Evolutionary conservation across 2,888 invertebrate genomes (phyloP).

Genomic region (Urechis unicinctus): DNA sequence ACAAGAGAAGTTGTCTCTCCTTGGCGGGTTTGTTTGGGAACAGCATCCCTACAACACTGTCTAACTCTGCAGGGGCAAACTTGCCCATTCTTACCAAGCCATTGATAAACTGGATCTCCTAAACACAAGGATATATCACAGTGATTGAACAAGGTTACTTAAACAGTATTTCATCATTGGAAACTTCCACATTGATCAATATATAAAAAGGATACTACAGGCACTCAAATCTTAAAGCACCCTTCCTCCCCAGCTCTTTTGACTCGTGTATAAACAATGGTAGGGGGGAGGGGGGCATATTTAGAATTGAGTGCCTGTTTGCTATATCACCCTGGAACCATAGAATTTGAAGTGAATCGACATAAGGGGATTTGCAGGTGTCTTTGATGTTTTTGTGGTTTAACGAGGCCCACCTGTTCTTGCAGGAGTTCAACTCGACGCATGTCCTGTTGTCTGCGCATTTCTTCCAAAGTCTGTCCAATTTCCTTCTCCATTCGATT

Average conservation of each 20-base stretch:
- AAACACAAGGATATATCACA: too few species aligned
- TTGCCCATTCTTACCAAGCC: slow-evolving; percentile 39
- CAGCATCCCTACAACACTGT: slow-evolving; percentile 34
- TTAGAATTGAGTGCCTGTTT: too few species aligned
- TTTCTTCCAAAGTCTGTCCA: slow-evolving; percentile 40
- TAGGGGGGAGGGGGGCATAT: too few species aligned
- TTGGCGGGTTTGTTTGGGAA: slow-evolving; percentile 36
- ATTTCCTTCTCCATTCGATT: slow-evolving; percentile 38
- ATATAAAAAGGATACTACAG: too few species aligned
- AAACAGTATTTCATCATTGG: too few species aligned
- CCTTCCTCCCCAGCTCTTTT: too few species aligned
- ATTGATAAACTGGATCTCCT: slow-evolving; percentile 44
- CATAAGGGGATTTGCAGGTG: too few species aligned
- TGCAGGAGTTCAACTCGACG: slow-evolving; percentile 32
- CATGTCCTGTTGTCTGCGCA: slow-evolving; percentile 34
- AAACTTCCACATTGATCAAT: neutral
- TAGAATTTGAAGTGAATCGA: too few species aligned
- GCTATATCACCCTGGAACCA: too few species aligned
- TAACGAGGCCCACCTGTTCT: slow-evolving; percentile 29
- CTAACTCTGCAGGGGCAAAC: slow-evolving; percentile 32
- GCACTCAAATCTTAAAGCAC: too few species aligned
- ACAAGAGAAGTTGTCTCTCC: slow-evolving; percentile 31
- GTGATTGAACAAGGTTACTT: neutral
- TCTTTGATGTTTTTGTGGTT: too few species aligned
- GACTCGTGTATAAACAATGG: too few species aligned